Evolutionary conservation across 2,797 vertebrate genomes (phyloP), one percentile per base, ranked within the genome.

Genomic region (Oreonectes daqikongensis): DNA sequence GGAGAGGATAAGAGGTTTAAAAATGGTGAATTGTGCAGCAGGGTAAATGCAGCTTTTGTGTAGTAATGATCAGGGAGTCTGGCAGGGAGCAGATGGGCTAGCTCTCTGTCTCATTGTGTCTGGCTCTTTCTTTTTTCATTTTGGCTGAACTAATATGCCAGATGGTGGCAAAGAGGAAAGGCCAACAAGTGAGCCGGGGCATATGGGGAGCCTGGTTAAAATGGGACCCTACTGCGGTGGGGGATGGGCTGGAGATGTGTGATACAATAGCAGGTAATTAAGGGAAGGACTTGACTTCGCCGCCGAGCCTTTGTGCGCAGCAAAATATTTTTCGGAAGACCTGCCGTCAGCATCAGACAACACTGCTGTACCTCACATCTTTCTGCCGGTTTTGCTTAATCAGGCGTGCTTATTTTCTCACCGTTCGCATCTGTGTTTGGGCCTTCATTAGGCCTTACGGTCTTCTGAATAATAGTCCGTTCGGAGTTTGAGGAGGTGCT

Each of bases 131-230:
- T 85, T 79, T 82, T 84, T 81, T 64, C 84, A 85, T 85, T 92
- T 92, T 92, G 89, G 90, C 92, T 93, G 90, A 94, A 92, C 93
- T 95, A 94, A 94, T 91, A 94, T 94, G 94, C 95, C 97, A 99
- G 97, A 98, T 98, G 97, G 97, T 92, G 89, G 90, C 86, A 90
- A 90, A 95, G 93, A 93, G 92, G 92, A 95, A 93, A 94, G 95
- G 94, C 93, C 94, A 96, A 94, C 94, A 95, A 95, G 95, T 93
- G 94, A 96, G 93, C 94, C 92, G 92, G 92, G 95, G 95, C 96
- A 98, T 98, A 99, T 97, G 96, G 96, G 93, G 93, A 96, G 95
- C 95, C 96, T 98, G 95, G 96, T 98, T 98, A 99, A 98, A 96
- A 96, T 95, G 87, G 81, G 85, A 89, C 95, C 96, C 95, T 94